Conservation (phyloP, 2,113 vertebrate genomes). For the Furnarius figulus region DNA sequence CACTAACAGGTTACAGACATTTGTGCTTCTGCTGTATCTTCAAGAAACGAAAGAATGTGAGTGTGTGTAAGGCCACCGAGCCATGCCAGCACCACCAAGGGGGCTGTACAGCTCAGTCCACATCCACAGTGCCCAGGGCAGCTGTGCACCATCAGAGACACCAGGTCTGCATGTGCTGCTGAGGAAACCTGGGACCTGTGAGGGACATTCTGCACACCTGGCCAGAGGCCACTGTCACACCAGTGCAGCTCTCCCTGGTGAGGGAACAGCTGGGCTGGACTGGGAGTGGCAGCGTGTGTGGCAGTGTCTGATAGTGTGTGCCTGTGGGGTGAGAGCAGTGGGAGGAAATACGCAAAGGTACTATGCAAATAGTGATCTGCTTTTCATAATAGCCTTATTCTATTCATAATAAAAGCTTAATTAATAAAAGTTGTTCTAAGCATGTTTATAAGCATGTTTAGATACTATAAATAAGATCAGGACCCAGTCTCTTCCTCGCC, state of each 20-base stretch:
- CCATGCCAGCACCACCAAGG: rapidly evolving
- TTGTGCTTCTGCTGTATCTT: background rate
- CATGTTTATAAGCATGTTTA: background rate
- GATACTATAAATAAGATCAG: background rate
- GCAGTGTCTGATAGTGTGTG: rapidly evolving
- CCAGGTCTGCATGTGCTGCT: rapidly evolving
- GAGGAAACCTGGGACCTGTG: rapidly evolving
- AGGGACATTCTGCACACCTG: background rate
- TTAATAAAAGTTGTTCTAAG: background rate
- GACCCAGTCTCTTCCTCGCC: background rate
- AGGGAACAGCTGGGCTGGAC: background rate
- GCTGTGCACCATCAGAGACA: rapidly evolving
- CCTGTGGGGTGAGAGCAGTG: rapidly evolving
- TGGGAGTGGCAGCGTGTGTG: rapidly evolving
- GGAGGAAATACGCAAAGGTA: background rate
- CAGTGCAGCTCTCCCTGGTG: rapidly evolving
- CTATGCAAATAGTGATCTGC: rapidly evolving
- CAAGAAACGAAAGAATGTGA: background rate
- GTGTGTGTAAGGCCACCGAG: rapidly evolving
- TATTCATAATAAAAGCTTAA: background rate
- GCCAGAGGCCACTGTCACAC: background rate
- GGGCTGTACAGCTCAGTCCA: background rate
- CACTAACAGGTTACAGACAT: background rate
- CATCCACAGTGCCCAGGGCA: rapidly evolving
- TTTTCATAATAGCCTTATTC: background rate